A percentile compares a stretch with the other conserved stretches of the same genome.
phyloP scores from a whole-genome alignment of 2,797 vertebrate genomes.

The Characodon lateralis region DNA sequence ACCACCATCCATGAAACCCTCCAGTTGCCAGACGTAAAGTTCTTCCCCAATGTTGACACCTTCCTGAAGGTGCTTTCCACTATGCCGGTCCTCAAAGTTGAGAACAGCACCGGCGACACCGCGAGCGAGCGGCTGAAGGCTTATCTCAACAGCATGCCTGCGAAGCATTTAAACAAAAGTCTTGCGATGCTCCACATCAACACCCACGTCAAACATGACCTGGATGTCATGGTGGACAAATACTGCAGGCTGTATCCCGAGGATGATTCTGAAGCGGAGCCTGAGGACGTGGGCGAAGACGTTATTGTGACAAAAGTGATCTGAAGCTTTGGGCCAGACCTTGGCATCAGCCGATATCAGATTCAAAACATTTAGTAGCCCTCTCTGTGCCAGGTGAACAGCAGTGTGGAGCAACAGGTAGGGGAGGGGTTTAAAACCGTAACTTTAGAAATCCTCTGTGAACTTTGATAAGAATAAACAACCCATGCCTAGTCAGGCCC shows the following conservation, averaged over 20 bases:
- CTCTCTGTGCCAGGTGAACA: no score
- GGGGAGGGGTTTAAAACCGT: no score
- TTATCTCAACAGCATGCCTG: constrained; percentile 84
- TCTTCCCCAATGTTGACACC: constrained; percentile 93
- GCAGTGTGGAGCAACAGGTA: no score
- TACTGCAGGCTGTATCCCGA: constrained; percentile 90
- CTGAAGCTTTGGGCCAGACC: background rate
- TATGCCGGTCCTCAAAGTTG: constrained; percentile 88
- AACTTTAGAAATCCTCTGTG: background rate
- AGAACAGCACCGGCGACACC: constrained; percentile 77
- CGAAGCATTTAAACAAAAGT: constrained; percentile 85
- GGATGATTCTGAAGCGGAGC: constrained; percentile 77
- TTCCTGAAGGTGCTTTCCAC: constrained; percentile 92
- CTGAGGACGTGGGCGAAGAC: constrained; percentile 26
- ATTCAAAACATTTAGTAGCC: no score
- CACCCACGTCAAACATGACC: constrained; percentile 89
- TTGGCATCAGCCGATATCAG: background rate
- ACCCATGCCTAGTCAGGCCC: background rate
- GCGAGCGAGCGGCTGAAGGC: constrained; percentile 85
- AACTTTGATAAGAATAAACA: background rate
- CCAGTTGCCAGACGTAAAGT: constrained; percentile 94
- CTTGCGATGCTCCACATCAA: constrained; percentile 91
- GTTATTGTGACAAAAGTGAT: constrained; percentile 27
- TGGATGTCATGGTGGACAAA: constrained; percentile 96
- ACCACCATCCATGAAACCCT: constrained; percentile 93